phyloP scores from a whole-genome alignment of 2,888 invertebrate genomes.

The Eulithis testata region DNA sequence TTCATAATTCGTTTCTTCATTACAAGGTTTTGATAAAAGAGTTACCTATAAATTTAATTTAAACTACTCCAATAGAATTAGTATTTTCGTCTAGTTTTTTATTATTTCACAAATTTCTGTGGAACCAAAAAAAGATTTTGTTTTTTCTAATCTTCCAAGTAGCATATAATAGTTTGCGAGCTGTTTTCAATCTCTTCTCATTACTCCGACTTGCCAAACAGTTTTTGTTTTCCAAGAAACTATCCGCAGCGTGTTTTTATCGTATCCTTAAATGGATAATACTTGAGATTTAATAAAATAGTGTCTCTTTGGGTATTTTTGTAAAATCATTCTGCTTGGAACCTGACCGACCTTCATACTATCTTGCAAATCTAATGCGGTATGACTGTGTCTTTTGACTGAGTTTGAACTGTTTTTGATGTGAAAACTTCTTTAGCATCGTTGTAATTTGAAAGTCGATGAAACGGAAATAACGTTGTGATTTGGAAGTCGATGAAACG shows the following conservation, averaged over 20 bases:
- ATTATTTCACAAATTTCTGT: no score
- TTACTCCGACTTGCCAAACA: background rate
- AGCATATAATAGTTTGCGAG: no score
- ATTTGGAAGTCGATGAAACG: no score
- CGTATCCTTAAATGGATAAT: constrained; percentile 25
- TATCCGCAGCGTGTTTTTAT: constrained; percentile 18
- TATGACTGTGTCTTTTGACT: constrained; percentile 6
- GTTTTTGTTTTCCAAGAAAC: constrained; percentile 18
- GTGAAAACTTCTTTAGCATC: no score
- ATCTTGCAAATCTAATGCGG: constrained; percentile 20
- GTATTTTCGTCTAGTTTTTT: no score
- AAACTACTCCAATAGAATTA: no score
- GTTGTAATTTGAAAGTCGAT: no score
- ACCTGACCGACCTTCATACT: constrained; percentile 23
- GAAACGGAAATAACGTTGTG: no score
- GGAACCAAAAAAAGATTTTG: no score
- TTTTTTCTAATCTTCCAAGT: no score
- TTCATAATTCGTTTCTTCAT: no score
- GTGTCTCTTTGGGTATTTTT: background rate
- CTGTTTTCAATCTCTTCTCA: background rate
- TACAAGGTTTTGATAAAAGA: background rate
- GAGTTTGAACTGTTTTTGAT: constrained; percentile 7
- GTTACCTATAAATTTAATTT: background rate
- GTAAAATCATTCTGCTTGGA: constrained; percentile 24
- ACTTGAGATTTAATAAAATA: constrained; percentile 26